Base-by-base conservation (phyloP, 2,797 vertebrate species). In the Onychomys torridus region DNA sequence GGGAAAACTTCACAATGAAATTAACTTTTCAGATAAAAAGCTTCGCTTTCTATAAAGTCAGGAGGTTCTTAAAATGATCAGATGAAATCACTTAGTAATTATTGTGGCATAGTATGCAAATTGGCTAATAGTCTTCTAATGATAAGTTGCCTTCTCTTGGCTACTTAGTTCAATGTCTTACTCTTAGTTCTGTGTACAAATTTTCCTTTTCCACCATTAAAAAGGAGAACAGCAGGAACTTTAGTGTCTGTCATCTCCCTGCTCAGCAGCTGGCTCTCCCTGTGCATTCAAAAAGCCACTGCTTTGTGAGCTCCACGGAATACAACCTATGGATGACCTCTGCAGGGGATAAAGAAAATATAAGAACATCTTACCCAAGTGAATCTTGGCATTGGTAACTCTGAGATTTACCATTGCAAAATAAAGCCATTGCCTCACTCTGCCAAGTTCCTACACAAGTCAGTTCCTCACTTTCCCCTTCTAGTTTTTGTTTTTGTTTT, bases 11-110 rank as follows among this genome's bases (percentile, higher is more conserved):
- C 25, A 43, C 29, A n/a, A 14, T 86, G 4, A 43, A 95, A 96
- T 94, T 90, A 95, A 96, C 89, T 89, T 95, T 97, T 69, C 67
- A 89, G 34, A 82, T 81, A 34, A 76, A 93, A 90, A 92, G 17
- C 46, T 85, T 92, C 46, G 19, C 5, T 89, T 95, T 96, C n/a
- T 85, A 21, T 77, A 71, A 85, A 91, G 52, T 25, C 87, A 93
- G 13, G 25, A 81, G 77, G 14, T 90, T 84, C 59, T 43, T 77
- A 94, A 63, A 93, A 67, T 25, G 86, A 94, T 40, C 79, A 76
- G 27, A 91, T 90, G 76, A 95, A 93, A 29, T 43, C n/a, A 25
- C 12, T 92, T 69, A 92, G 43, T 61, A 89, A 75, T 90, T 93
- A 4, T 89, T 89, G 43, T 29, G 23, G 17, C 37, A 95, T 81